phyloP scores from a whole-genome alignment of 2,113 vertebrate species.

The Panurus biarmicus region DNA sequence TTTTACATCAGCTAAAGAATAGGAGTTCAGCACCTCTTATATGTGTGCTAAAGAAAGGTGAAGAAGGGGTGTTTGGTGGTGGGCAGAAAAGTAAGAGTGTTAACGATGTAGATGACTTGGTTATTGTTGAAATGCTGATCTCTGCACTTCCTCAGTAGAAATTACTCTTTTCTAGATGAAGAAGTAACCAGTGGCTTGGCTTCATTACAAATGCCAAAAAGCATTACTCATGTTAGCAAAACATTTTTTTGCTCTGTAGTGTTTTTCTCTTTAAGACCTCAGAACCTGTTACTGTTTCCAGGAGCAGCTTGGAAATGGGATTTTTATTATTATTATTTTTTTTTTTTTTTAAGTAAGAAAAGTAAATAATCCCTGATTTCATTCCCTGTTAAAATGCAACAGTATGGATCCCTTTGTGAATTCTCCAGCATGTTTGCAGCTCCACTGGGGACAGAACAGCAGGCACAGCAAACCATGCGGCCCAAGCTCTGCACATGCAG shows the following conservation, averaged over 20 bases:
- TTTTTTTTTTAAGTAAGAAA: background rate
- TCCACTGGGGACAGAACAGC: rapidly evolving
- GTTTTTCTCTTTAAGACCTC: background rate
- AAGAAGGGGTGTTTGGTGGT: background rate
- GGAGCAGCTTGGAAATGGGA: background rate
- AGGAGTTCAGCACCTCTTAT: background rate
- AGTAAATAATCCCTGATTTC: background rate
- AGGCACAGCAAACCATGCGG: background rate
- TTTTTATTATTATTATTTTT: background rate
- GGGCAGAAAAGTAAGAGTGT: background rate
- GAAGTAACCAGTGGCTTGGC: background rate
- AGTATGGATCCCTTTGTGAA: background rate
- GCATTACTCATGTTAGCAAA: background rate
- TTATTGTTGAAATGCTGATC: background rate
- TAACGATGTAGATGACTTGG: background rate
- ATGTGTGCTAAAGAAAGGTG: background rate
- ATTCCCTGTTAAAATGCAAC: background rate
- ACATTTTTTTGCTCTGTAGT: background rate
- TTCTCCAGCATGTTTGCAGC: background rate
- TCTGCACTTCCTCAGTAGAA: background rate
- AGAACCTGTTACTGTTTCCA: background rate
- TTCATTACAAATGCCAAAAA: background rate
- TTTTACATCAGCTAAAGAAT: background rate
- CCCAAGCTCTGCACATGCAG: rapidly evolving
- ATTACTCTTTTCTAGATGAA: background rate